phyloP scores from a whole-genome alignment of 2,797 vertebrate genomes.

The Sebastes taczanowskii region DNA sequence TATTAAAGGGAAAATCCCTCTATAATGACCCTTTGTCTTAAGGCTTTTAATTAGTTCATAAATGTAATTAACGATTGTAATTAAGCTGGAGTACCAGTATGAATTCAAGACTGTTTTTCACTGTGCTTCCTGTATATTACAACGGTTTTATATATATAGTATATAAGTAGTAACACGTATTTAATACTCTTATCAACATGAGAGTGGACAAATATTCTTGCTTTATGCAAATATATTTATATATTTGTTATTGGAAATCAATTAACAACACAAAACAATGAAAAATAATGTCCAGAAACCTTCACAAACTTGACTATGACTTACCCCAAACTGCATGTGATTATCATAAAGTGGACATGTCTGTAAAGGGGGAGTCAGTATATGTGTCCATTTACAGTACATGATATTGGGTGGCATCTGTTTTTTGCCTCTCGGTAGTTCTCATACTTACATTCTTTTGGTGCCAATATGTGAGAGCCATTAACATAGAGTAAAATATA shows the following conservation, averaged over 20 bases:
- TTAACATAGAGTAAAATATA: background rate
- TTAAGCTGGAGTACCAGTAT: background rate
- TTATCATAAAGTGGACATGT: too few relatives aligned
- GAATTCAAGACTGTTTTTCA: background rate
- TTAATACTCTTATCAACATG: too few relatives aligned
- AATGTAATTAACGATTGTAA: background rate
- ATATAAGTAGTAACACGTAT: too few relatives aligned
- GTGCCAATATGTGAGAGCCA: background rate
- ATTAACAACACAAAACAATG: too few relatives aligned
- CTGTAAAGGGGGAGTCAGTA: too few relatives aligned
- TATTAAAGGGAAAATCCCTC: conserved; percentile 7
- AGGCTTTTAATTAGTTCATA: background rate
- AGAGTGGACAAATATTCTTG: too few relatives aligned
- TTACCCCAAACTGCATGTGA: too few relatives aligned
- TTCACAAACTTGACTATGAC: too few relatives aligned
- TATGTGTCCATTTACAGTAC: too few relatives aligned
- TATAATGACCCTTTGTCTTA: background rate
- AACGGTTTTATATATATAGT: background rate
- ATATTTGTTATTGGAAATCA: too few relatives aligned
- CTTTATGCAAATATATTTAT: too few relatives aligned
- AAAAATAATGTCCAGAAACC: too few relatives aligned
- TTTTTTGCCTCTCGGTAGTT: background rate
- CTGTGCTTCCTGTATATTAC: background rate
- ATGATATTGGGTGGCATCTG: background rate
- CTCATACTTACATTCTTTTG: background rate